A percentile compares a stretch with the other conserved stretches of the same genome.
Evolutionary conservation across 2,888 invertebrate species (phyloP).

Genomic region (Calephelis perditalis): DNA sequence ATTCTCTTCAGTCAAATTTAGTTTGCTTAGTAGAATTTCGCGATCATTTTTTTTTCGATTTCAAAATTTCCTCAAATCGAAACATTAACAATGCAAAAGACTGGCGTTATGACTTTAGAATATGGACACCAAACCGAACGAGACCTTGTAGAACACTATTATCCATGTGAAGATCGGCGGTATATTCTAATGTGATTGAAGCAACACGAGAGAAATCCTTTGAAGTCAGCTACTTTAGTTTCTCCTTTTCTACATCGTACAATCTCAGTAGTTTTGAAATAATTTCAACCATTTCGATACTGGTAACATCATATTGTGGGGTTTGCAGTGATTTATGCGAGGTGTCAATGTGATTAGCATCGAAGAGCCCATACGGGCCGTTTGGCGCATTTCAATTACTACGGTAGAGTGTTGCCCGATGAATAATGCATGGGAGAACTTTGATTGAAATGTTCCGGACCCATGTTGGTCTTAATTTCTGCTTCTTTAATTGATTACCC

Average conservation of each 20-base stretch:
- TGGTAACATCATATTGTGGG: slow-evolving; percentile 36
- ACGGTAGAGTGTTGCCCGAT: slow-evolving; percentile 38
- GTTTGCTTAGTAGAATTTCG: too few relatives aligned
- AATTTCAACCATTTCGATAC: slow-evolving; percentile 12
- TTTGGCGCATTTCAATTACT: slow-evolving; percentile 54
- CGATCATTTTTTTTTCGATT: too few relatives aligned
- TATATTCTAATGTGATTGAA: too few relatives aligned
- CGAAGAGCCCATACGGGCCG: slow-evolving; percentile 43
- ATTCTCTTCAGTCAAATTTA: too few relatives aligned
- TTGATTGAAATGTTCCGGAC: slow-evolving; percentile 51
- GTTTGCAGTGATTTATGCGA: slow-evolving; percentile 46
- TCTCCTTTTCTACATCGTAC: background rate
- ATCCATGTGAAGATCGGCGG: too few relatives aligned
- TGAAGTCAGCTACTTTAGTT: background rate
- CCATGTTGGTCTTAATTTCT: slow-evolving; percentile 45
- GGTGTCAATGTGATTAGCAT: slow-evolving; percentile 54
- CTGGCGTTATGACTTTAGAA: too few relatives aligned
- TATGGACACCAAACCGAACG: too few relatives aligned
- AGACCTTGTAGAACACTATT: too few relatives aligned
- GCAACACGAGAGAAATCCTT: too few relatives aligned
- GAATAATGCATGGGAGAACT: slow-evolving; percentile 53
- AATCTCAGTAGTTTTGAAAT: background rate
- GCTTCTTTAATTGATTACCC: slow-evolving; percentile 36
- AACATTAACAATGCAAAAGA: too few relatives aligned
- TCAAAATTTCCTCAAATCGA: too few relatives aligned